Evolutionary conservation across 2,113 vertebrate species (phyloP).

Genomic region (Catagonus wagneri): DNA sequence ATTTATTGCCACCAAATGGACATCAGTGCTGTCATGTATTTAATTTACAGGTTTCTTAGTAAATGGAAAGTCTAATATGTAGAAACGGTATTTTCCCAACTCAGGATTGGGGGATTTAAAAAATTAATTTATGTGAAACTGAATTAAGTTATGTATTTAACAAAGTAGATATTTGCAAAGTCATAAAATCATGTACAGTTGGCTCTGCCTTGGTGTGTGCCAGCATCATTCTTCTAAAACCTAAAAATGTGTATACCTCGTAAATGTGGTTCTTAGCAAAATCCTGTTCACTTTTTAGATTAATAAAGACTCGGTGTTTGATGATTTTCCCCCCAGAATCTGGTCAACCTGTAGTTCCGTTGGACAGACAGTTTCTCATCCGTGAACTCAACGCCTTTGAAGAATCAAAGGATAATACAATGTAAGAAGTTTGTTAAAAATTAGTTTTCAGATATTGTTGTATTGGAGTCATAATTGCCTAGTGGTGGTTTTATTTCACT

Average conservation of each 20-base stretch:
- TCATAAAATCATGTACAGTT: constrained; percentile 12
- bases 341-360: constrained; percentile 92
- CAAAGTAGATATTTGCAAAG: background rate
- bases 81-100: constrained; percentile 15
- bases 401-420: constrained; percentile 90
- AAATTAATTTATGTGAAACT: constrained; percentile 12
- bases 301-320: constrained; percentile 56
- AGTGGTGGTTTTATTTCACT: background rate
- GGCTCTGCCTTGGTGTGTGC: background rate
- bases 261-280: constrained; percentile 36
- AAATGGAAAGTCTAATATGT: background rate
- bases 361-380: constrained; percentile 95
- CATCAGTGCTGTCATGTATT: background rate
- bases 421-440: constrained; percentile 89
- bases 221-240: constrained; percentile 28
- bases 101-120: background rate
- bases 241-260: background rate
- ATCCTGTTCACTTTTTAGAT: constrained; percentile 53
- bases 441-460: background rate
- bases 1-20: background rate
- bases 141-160: background rate
- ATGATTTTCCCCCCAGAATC: constrained; percentile 90
- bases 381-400: constrained; percentile 93
- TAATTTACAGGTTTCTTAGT: background rate
- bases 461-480: background rate